Conservation (phyloP, 2,888 invertebrate genomes). For the Netelia inedita region DNA sequence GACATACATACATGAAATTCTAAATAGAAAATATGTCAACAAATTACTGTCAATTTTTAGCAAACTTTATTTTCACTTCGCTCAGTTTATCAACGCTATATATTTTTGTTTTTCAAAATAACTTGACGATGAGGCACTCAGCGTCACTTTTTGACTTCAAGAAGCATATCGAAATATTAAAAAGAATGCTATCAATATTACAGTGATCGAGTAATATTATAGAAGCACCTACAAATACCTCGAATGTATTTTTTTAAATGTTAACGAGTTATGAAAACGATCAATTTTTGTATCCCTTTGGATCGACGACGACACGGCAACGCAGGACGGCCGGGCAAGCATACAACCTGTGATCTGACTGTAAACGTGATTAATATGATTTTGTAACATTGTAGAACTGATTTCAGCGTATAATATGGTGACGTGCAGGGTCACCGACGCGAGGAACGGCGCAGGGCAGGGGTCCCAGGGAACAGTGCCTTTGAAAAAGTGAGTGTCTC, state of each 20-base stretch:
- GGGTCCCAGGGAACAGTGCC: slow-evolving; percentile 96
- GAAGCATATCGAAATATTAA: too few relatives aligned
- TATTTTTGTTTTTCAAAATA: too few relatives aligned
- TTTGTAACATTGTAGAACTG: slow-evolving; percentile 85
- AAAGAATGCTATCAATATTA: too few relatives aligned
- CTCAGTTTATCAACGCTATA: too few relatives aligned
- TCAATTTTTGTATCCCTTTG: not conserved
- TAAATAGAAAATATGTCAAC: too few relatives aligned
- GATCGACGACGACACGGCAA: slow-evolving; percentile 71
- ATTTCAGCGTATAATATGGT: slow-evolving; percentile 99
- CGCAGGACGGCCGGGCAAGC: slow-evolving; percentile 75
- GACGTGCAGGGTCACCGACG: slow-evolving; percentile 97
- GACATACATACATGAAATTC: too few relatives aligned
- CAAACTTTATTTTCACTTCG: too few relatives aligned
- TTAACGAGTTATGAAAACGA: not conserved
- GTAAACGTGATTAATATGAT: slow-evolving; percentile 77
- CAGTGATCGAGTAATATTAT: not conserved
- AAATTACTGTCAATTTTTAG: too few relatives aligned
- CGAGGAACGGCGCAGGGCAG: slow-evolving; percentile 92
- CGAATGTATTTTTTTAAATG: not conserved
- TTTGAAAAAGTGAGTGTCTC: slow-evolving; percentile 96
- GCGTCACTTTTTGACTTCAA: too few relatives aligned
- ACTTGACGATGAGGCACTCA: too few relatives aligned
- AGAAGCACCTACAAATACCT: not conserved
- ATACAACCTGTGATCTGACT: slow-evolving; percentile 72